Conservation (phyloP, 92 coral and sea anemone species). For the Parazoanthus atlanticus region DNA sequence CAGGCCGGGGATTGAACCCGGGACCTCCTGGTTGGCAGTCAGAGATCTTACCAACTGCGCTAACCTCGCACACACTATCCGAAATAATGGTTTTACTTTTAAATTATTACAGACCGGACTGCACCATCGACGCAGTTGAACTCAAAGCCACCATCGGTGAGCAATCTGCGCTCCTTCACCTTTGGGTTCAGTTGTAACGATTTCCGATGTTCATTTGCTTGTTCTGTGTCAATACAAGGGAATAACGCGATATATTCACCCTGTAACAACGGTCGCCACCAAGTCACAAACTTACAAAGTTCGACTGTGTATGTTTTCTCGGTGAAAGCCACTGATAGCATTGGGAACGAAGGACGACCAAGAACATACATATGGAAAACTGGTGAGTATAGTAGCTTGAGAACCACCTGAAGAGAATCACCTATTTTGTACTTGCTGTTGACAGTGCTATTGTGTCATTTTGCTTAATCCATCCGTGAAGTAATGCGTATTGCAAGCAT, state of each 20-base stretch:
- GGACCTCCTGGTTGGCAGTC: too few species aligned
- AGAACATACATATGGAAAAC: slow-evolving; percentile 63
- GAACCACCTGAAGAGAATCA: background rate
- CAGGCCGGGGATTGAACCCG: too few species aligned
- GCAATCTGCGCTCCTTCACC: slow-evolving; percentile 52
- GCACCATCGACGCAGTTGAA: slow-evolving; percentile 66
- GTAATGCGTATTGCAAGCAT: too few species aligned
- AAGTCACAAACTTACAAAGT: slow-evolving; percentile 50
- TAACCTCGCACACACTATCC: too few species aligned
- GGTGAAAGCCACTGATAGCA: slow-evolving; percentile 72
- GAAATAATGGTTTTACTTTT: background rate
- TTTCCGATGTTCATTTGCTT: slow-evolving; percentile 51
- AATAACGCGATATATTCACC: slow-evolving; percentile 32
- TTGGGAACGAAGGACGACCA: slow-evolving; percentile 69
- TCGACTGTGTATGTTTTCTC: slow-evolving; percentile 58
- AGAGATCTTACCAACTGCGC: too few species aligned
- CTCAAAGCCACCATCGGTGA: slow-evolving; percentile 54
- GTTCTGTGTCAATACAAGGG: slow-evolving; percentile 49
- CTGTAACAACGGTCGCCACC: slow-evolving; percentile 55
- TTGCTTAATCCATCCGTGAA: background rate
- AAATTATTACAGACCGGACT: slow-evolving; percentile 55
- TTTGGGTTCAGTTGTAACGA: slow-evolving; percentile 67
- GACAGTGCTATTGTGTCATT: background rate
- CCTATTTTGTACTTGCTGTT: background rate
- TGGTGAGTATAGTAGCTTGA: slow-evolving; percentile 47